phyloP scores from a whole-genome alignment of 2,113 vertebrate species.

The Thymallus thymallus region DNA sequence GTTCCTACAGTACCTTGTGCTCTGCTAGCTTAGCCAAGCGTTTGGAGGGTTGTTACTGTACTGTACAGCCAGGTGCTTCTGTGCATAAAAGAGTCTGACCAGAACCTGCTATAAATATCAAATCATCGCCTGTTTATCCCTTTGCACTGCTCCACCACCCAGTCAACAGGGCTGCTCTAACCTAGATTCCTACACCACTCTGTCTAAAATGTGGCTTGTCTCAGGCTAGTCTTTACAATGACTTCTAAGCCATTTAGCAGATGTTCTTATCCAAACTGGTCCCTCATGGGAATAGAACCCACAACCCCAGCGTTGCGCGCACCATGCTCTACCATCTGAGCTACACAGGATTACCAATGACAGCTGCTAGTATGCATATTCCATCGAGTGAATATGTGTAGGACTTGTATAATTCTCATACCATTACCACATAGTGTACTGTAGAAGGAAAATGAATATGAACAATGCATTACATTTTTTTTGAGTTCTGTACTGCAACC shows the following conservation, averaged over 20 bases:
- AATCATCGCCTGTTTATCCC: background rate
- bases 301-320: too few species aligned
- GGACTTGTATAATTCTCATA: too few species aligned
- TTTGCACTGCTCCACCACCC: background rate
- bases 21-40: constrained; percentile 66
- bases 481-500: too few species aligned
- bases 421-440: too few species aligned
- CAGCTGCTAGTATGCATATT: background rate
- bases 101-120: background rate
- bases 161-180: background rate
- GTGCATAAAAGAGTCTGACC: background rate
- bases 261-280: too few species aligned
- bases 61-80: constrained; percentile 2
- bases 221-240: background rate
- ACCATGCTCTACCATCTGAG: too few species aligned
- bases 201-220: background rate
- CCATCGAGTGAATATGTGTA: too few species aligned
- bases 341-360: too few species aligned
- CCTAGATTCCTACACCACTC: background rate
- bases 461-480: too few species aligned
- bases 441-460: too few species aligned
- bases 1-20: constrained; percentile 61
- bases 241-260: too few species aligned
- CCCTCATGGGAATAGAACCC: too few species aligned
- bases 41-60: constrained; percentile 64